A percentile compares a stretch with the other conserved stretches of the same genome.
Evolutionary conservation across 2,797 vertebrate species (phyloP).

Genomic region (Margarornis squamiger): DNA sequence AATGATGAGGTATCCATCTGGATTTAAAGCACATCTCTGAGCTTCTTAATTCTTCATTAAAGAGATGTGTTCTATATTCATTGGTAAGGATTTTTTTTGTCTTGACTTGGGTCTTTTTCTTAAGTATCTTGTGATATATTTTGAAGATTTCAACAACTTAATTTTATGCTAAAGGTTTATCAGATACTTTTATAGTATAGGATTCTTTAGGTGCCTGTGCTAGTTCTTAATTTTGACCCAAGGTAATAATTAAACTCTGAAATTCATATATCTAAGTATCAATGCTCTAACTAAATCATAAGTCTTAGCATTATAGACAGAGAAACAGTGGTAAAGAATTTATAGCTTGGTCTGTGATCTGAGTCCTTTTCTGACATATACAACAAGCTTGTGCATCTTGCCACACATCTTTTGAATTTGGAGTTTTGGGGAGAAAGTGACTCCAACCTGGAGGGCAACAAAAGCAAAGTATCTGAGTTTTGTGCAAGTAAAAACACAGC

Average conservation of each 20-base stretch:
- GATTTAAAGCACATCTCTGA: constrained; percentile 30
- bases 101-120: background rate
- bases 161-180: background rate
- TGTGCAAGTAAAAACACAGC: background rate
- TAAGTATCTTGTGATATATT: background rate
- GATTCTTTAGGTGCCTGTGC: background rate
- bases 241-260: background rate
- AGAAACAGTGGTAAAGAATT: background rate
- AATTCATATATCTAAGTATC: background rate
- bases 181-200: background rate
- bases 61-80: constrained; percentile 57
- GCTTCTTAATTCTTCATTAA: constrained; percentile 8
- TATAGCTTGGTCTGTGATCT: background rate
- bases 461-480: background rate
- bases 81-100: constrained; percentile 40
- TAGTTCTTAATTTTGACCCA: background rate
- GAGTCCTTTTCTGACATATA: background rate
- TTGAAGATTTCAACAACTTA: background rate
- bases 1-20: constrained; percentile 33
- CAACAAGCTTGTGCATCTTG: background rate
- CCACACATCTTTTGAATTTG: background rate
- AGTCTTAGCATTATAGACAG: background rate
- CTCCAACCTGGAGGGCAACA: background rate
- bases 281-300: background rate
- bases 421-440: background rate